Conservation (phyloP, 2,888 invertebrate genomes). For the Zonitis immaculata region DNA sequence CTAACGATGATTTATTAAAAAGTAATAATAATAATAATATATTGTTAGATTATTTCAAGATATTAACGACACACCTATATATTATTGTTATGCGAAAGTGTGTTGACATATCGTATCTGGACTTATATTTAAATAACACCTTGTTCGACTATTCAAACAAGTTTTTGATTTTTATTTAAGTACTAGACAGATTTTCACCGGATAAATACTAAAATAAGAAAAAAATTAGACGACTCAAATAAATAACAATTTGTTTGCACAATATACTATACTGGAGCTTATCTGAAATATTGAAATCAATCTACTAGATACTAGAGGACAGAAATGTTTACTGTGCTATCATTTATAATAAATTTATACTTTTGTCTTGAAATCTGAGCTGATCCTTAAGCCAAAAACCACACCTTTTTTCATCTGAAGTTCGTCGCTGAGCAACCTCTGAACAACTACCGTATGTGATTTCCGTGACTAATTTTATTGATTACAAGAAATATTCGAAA, state of each 20-base stretch:
- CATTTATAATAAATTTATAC: no score
- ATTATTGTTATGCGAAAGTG: slow-evolving; percentile 2
- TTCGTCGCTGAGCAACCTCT: no score
- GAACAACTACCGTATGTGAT: no score
- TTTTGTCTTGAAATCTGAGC: no score
- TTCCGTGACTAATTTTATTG: no score
- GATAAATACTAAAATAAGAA: no score
- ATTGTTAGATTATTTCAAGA: neutral
- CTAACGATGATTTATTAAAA: no score
- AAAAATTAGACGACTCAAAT: neutral
- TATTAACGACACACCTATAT: slow-evolving; percentile 1
- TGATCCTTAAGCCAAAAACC: no score
- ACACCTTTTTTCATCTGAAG: no score
- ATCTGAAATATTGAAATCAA: neutral
- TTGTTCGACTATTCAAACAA: neutral
- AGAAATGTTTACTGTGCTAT: no score
- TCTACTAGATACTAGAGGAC: no score
- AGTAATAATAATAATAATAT: neutral
- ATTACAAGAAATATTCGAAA: no score
- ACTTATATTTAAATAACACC: slow-evolving; percentile 1
- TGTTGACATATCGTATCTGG: slow-evolving; percentile 1
- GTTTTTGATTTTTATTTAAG: neutral
- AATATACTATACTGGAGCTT: neutral
- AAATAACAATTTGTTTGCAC: neutral
- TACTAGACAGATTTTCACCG: neutral